A percentile compares a stretch with the other conserved stretches of the same genome.
Conservation (phyloP, 2,888 invertebrate genomes). For the Nomada fabriciana region DNA sequence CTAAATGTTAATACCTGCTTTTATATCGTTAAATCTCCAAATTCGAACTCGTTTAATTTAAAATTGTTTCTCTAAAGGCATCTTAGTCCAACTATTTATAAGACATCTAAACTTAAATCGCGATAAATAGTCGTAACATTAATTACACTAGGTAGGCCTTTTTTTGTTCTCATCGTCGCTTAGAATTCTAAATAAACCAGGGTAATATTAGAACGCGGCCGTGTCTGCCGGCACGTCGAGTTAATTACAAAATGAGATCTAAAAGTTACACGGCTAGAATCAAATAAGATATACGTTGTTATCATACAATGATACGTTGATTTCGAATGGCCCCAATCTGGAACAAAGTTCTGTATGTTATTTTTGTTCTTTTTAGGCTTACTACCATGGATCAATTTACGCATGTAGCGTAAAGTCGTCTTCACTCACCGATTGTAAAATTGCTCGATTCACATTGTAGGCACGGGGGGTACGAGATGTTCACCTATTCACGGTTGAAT, state of each 20-base stretch:
- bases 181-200: slow-evolving; percentile 72
- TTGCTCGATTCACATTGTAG: slow-evolving; percentile 75
- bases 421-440: slow-evolving; percentile 78
- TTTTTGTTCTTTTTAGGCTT: background rate
- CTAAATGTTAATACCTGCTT: slow-evolving; percentile 44
- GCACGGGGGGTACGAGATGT: slow-evolving; percentile 66
- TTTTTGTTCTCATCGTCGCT: slow-evolving; percentile 70
- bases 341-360: slow-evolving; percentile 54
- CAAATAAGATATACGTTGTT: slow-evolving; percentile 66
- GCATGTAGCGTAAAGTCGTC: too few relatives aligned
- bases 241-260: slow-evolving; percentile 71
- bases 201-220: slow-evolving; percentile 51
- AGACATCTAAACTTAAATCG: slow-evolving; percentile 61
- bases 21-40: slow-evolving; percentile 40
- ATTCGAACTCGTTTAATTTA: slow-evolving; percentile 41
- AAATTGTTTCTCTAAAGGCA: slow-evolving; percentile 61
- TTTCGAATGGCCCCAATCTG: slow-evolving; percentile 83
- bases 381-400: too few relatives aligned
- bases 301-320: slow-evolving; percentile 81
- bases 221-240: slow-evolving; percentile 14
- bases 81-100: slow-evolving; percentile 54
- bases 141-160: slow-evolving; percentile 78
- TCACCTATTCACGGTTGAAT: slow-evolving; percentile 43
- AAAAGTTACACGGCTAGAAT: slow-evolving; percentile 63
- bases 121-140: slow-evolving; percentile 63